A percentile compares a stretch with the other conserved stretches of the same genome.
phyloP scores from a whole-genome alignment of 2,113 vertebrate species.

The Chrysochloris asiatica region DNA sequence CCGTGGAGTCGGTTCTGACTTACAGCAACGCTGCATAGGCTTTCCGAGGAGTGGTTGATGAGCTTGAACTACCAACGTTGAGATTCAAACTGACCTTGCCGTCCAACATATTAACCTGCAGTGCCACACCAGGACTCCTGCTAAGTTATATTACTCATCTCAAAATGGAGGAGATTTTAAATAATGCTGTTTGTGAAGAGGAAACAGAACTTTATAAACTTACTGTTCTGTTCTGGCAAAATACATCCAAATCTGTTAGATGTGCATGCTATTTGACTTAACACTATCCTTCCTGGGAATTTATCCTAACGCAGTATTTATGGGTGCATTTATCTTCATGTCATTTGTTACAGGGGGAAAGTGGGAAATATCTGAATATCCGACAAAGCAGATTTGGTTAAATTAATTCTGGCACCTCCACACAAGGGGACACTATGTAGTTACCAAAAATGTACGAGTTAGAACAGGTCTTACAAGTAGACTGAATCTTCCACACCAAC shows the following conservation, averaged over 20 bases:
- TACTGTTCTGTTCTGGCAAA: slow-evolving; percentile 5
- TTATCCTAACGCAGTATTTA: slow-evolving; percentile 13
- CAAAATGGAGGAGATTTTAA: slow-evolving; percentile 13
- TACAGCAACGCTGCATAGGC: too few relatives aligned
- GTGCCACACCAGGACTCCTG: too few relatives aligned
- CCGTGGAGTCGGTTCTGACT: too few relatives aligned
- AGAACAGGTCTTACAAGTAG: slow-evolving; percentile 32
- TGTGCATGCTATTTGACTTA: background rate
- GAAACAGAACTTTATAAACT: background rate
- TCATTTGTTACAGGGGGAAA: slow-evolving; percentile 22
- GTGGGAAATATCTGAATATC: slow-evolving; percentile 19
- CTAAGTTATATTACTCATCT: slow-evolving; percentile 9
- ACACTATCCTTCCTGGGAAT: slow-evolving; percentile 41
- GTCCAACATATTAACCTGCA: too few relatives aligned
- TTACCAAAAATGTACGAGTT: slow-evolving; percentile 49
- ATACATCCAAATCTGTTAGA: background rate
- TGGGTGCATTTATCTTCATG: background rate
- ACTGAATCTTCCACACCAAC: background rate
- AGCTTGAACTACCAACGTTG: too few relatives aligned
- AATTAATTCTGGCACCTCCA: slow-evolving; percentile 28
- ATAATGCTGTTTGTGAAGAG: background rate
- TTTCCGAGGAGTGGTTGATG: too few relatives aligned
- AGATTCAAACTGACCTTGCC: too few relatives aligned
- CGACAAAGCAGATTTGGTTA: slow-evolving; percentile 45
- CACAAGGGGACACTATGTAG: slow-evolving; percentile 1